Conservation (phyloP, 2,888 invertebrate species). For the Molorchus minor region DNA sequence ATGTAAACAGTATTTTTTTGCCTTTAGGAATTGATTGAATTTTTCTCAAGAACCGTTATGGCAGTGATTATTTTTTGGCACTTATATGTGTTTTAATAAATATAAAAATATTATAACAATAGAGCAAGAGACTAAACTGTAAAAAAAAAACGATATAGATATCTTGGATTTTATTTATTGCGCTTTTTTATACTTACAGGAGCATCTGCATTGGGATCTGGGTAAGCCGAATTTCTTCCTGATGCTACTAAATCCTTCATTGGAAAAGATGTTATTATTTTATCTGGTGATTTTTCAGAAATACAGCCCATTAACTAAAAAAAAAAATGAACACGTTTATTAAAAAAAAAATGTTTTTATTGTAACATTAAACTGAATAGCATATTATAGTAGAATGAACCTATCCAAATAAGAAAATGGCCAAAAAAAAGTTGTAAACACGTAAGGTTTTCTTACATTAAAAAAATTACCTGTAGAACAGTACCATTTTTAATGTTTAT, state of each 20-base stretch:
- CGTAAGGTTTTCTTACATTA: background rate
- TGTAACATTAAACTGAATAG: background rate
- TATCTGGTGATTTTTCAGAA: constrained; percentile 76
- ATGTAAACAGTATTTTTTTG: too few relatives aligned
- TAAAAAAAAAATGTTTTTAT: constrained; percentile 4
- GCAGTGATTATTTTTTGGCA: background rate
- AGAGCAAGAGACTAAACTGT: background rate
- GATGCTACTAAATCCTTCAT: constrained; percentile 83
- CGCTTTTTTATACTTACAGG: constrained; percentile 70
- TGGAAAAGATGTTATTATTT: constrained; percentile 82
- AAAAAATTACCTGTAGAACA: too few relatives aligned
- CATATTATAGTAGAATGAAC: background rate
- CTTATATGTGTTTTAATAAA: background rate
- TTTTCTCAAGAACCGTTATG: background rate
- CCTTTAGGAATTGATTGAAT: too few relatives aligned
- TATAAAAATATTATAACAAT: background rate
- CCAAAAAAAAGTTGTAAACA: background rate
- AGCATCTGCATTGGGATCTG: constrained; percentile 79
- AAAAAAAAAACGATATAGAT: constrained; percentile 12
- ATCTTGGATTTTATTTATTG: background rate
- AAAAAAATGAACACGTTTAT: constrained; percentile 10
- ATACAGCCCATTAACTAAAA: constrained; percentile 79
- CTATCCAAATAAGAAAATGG: background rate
- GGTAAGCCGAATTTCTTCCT: constrained; percentile 69
- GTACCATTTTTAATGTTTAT: too few relatives aligned